Conservation (phyloP, 2,797 vertebrate genomes). For the Sebastes elongatus region DNA sequence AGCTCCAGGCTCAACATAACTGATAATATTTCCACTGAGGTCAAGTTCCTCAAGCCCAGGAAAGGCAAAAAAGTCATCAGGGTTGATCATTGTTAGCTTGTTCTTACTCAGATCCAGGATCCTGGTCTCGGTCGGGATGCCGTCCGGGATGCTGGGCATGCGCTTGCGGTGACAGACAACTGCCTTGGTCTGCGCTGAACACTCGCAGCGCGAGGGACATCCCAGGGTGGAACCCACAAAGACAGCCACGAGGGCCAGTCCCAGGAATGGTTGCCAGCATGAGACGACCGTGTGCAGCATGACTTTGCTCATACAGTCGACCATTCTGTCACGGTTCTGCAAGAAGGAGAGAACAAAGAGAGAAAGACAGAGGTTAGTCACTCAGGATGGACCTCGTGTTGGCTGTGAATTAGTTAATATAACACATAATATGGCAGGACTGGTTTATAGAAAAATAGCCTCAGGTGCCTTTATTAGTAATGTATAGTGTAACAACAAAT, state of each 20-base stretch:
- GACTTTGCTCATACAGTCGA: conserved; percentile 92
- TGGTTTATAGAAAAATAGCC: background rate
- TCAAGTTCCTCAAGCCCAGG: conserved; percentile 96
- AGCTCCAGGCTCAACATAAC: conserved; percentile 95
- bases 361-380: conserved; percentile 9
- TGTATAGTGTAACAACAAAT: background rate
- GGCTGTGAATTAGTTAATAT: background rate
- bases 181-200: conserved; percentile 95
- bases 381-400: background rate
- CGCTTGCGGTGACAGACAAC: conserved; percentile 96
- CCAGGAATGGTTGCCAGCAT: conserved; percentile 95
- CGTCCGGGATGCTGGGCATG: conserved; percentile 91
- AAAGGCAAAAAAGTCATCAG: conserved; percentile 93
- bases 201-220: conserved; percentile 97
- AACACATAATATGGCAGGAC: background rate
- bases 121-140: conserved; percentile 97
- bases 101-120: conserved; percentile 99
- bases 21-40: conserved; percentile 96
- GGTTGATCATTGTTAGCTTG: conserved; percentile 92
- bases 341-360: conserved; percentile 48
- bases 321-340: conserved; percentile 93
- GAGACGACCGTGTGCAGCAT: conserved; percentile 94
- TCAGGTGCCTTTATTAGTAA: background rate
- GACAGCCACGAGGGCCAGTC: conserved; percentile 91
- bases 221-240: conserved; percentile 88